phyloP scores from a whole-genome alignment of 1,140 invertebrate species.

The Drosophila subobscura region DNA sequence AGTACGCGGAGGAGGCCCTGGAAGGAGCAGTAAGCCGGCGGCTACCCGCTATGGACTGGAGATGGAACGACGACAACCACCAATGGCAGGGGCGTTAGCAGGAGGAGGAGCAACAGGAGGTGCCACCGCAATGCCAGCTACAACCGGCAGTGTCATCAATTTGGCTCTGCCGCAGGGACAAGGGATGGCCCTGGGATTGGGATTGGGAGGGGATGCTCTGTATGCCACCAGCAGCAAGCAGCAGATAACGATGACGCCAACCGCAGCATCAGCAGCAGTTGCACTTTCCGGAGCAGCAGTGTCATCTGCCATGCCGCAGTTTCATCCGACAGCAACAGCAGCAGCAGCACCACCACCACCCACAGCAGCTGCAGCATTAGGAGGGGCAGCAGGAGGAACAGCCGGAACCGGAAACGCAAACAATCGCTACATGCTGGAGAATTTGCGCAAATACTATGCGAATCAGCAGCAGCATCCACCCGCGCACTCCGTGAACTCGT shows the following conservation, averaged over 20 bases:
- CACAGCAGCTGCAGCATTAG: conserved; percentile 28
- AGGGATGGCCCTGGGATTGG: not conserved
- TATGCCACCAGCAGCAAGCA: conserved; percentile 74
- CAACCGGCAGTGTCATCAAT: conserved; percentile 49
- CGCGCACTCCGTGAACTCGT: conserved; percentile 74
- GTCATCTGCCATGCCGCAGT: too few species aligned
- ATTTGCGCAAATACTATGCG: conserved; percentile 79
- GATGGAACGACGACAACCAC: conserved; percentile 24
- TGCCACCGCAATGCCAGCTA: conserved; percentile 35
- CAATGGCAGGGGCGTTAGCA: conserved; percentile 5
- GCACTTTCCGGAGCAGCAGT: conserved; percentile 22
- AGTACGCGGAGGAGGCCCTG: conserved; percentile 5
- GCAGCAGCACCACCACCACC: conserved; percentile 19
- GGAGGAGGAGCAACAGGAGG: conserved; percentile 5
- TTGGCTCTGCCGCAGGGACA: conserved; percentile 33
- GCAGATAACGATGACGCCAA: conserved; percentile 31
- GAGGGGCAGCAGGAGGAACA: conserved; percentile 19
- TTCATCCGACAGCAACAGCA: conserved; percentile 22
- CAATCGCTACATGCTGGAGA: conserved; percentile 78
- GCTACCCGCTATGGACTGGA: conserved; percentile 7
- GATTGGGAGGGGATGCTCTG: conserved; percentile 40
- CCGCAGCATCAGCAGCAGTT: conserved; percentile 39
- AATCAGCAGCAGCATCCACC: conserved; percentile 78
- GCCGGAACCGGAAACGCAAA: conserved; percentile 47
- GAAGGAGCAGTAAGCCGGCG: not conserved